These are phyloP conservation scores for Herpailurus yagouaroundi DNA, from an alignment of 2,113 vertebrate genomes.

Conservation along the genomic window DNA sequence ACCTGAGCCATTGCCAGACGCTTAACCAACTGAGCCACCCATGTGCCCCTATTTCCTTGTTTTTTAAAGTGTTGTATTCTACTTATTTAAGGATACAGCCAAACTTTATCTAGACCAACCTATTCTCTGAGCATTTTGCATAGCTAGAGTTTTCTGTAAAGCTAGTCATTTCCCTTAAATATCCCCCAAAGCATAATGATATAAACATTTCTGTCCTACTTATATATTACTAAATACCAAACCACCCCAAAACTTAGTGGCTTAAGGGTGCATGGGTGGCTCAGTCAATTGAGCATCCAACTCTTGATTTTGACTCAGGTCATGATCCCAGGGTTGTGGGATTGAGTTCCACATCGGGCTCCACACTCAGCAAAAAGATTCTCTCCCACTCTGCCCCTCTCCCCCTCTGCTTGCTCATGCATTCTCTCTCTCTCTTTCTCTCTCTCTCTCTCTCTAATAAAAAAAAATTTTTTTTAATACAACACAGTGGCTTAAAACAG, in stretches of 20 bases:
- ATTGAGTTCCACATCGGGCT: too few relatives aligned
- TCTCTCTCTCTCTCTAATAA: too few relatives aligned
- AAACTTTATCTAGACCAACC: not conserved
- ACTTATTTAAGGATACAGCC: not conserved
- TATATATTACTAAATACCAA: not conserved
- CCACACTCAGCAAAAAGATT: too few relatives aligned
- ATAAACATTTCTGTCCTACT: constrained; percentile 14
- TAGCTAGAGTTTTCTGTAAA: constrained; percentile 19
- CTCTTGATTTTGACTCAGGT: too few relatives aligned
- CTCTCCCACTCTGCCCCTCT: too few relatives aligned
- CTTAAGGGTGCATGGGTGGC: not conserved
- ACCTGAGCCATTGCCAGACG: too few relatives aligned
- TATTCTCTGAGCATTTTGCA: not conserved
- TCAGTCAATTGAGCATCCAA: too few relatives aligned
- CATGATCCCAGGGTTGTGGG: too few relatives aligned
- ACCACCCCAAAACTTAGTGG: not conserved
- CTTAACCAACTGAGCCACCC: too few relatives aligned
- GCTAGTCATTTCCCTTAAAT: constrained; percentile 24
- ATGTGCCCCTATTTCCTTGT: not conserved
- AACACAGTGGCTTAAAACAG: not conserved
- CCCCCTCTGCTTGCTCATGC: too few relatives aligned
- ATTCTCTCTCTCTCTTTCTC: too few relatives aligned
- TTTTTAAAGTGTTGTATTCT: constrained; percentile 4
- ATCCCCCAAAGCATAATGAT: constrained; percentile 1
- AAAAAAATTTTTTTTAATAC: too few relatives aligned